A percentile compares a stretch with the other conserved stretches of the same genome.
Conservation (phyloP, 2,797 vertebrate genomes). For the Clarias platycephalus region DNA sequence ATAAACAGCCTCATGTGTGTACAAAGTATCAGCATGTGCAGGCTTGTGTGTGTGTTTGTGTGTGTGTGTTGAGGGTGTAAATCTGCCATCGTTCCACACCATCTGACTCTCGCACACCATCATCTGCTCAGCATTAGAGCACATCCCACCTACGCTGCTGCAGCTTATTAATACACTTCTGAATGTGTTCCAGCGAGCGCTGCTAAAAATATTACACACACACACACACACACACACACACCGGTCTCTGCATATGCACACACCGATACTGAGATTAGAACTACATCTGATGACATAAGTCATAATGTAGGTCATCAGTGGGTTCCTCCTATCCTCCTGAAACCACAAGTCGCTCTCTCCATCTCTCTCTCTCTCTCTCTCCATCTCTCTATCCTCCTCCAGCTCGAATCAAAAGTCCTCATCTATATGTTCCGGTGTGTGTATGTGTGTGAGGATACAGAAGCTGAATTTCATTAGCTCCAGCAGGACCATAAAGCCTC, state of each 20-base stretch:
- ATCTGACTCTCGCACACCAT: slow-evolving; percentile 18
- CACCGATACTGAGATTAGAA: background rate
- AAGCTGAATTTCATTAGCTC: slow-evolving; percentile 44
- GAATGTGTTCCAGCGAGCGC: background rate
- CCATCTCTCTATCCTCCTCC: background rate
- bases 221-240: slow-evolving; percentile 25
- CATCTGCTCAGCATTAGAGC: slow-evolving; percentile 22
- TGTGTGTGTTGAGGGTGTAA: slow-evolving; percentile 42
- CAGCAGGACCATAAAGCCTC: slow-evolving; percentile 60
- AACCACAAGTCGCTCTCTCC: background rate
- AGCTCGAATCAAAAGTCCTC: background rate
- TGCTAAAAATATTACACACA: slow-evolving; percentile 36
- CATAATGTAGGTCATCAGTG: no score
- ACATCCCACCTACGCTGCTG: slow-evolving; percentile 13
- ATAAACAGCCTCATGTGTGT: background rate
- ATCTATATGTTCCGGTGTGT: slow-evolving; percentile 39
- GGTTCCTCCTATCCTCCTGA: no score
- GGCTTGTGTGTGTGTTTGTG: background rate
- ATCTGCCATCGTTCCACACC: slow-evolving; percentile 7
- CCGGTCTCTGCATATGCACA: slow-evolving; percentile 57
- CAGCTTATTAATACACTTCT: slow-evolving; percentile 22
- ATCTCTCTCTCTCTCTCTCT: background rate
- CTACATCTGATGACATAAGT: background rate
- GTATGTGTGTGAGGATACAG: slow-evolving; percentile 62
- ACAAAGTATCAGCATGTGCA: background rate